Percentiles rank a stretch among this genome's conserved stretches.
Conservation (phyloP, 2,113 vertebrate species). For the Toxostoma redivivum region DNA sequence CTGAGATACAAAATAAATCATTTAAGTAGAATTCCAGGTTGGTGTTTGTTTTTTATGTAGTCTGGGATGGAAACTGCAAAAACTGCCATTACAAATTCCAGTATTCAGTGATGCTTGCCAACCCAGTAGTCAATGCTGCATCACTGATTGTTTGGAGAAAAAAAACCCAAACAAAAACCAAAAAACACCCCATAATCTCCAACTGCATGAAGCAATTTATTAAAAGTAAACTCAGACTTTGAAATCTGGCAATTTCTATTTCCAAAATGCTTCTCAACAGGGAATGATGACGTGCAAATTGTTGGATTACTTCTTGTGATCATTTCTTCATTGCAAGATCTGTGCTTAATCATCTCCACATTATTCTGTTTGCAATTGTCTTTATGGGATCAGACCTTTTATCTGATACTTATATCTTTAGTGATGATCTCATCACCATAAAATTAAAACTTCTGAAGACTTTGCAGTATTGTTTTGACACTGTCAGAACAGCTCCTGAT, state of each 20-base stretch:
- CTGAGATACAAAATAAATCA: background rate
- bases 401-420: background rate
- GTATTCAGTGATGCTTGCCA: background rate
- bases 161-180: background rate
- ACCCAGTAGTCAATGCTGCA: background rate
- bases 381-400: background rate
- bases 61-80: background rate
- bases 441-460: slow-evolving; percentile 31
- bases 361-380: background rate
- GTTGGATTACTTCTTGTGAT: slow-evolving; percentile 30
- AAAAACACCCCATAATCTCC: background rate
- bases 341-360: background rate
- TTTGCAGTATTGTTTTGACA: slow-evolving; percentile 3
- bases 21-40: background rate
- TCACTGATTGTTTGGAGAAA: background rate
- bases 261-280: background rate
- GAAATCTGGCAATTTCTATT: slow-evolving; percentile 23
- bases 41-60: background rate
- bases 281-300: slow-evolving; percentile 32
- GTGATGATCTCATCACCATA: background rate
- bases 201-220: background rate
- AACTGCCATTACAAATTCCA: background rate
- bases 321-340: slow-evolving; percentile 24
- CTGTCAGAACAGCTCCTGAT: slow-evolving; percentile 36
- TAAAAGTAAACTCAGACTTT: background rate